phyloP scores from a whole-genome alignment of 2,113 vertebrate species.

The Sus scrofa region DNA sequence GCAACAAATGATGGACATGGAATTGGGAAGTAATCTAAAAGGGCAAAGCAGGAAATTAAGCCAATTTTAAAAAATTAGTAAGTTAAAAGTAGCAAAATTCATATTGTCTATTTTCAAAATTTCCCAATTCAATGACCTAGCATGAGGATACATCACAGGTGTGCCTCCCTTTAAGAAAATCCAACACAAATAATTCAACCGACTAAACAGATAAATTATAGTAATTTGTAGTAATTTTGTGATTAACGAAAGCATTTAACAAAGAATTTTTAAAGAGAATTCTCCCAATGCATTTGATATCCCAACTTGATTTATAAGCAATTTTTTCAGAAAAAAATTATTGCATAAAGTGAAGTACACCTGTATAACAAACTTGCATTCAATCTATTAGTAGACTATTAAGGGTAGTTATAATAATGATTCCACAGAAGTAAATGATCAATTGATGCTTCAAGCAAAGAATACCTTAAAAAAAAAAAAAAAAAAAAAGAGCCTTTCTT shows the following conservation, averaged over 20 bases:
- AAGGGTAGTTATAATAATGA: slow-evolving; percentile 81
- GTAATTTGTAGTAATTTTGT: slow-evolving; percentile 31
- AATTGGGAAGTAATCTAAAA: slow-evolving; percentile 62
- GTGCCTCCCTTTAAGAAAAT: slow-evolving; percentile 75
- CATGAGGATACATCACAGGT: slow-evolving; percentile 71
- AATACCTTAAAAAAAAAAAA: slow-evolving; percentile 9
- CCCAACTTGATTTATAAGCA: slow-evolving; percentile 40
- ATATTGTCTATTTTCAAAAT: slow-evolving; percentile 60
- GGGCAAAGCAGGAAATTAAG: slow-evolving; percentile 40
- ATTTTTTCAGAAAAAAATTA: slow-evolving; percentile 40
- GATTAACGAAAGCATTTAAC: slow-evolving; percentile 54
- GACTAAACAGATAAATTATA: slow-evolving; percentile 39
- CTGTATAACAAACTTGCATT: slow-evolving; percentile 68
- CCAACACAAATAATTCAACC: slow-evolving; percentile 15
- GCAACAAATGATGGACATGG: slow-evolving; percentile 55
- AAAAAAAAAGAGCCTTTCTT: slow-evolving; percentile 52
- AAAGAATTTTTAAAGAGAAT: slow-evolving; percentile 53
- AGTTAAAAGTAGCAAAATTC: slow-evolving; percentile 50
- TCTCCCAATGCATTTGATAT: slow-evolving; percentile 37
- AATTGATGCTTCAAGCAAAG: slow-evolving; percentile 82
- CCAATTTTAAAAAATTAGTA: slow-evolving; percentile 52
- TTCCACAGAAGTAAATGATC: slow-evolving; percentile 81
- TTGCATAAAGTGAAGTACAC: slow-evolving; percentile 74
- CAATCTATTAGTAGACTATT: slow-evolving; percentile 65
- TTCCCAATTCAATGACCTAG: slow-evolving; percentile 79